These are phyloP conservation scores for Sebastes matsubarae DNA, from an alignment of 2,797 vertebrate species.

Conservation along the genomic window DNA sequence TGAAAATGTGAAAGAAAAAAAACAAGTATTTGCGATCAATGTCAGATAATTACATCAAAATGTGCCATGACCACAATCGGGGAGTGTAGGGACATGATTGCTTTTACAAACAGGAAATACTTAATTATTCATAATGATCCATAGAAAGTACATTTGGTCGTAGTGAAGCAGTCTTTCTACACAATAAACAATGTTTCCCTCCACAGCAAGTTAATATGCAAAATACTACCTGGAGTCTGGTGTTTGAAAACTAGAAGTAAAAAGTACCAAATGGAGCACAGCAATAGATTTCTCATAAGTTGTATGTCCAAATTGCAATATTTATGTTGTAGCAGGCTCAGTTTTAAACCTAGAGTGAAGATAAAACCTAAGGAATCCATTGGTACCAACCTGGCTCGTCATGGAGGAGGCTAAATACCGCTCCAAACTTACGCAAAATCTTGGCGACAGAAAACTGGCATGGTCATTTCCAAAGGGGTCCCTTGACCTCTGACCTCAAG, in stretches of 20 bases:
- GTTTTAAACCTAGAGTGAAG: too few species aligned
- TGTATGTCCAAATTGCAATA: too few species aligned
- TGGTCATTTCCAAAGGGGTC: too few species aligned
- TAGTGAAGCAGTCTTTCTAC: neutral
- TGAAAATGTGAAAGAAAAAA: neutral
- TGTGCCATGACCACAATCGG: neutral
- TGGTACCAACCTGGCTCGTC: too few species aligned
- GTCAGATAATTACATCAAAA: constrained; percentile 5
- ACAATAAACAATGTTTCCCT: neutral
- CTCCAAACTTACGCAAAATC: too few species aligned
- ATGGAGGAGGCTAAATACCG: too few species aligned
- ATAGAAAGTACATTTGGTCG: neutral
- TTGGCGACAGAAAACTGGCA: too few species aligned
- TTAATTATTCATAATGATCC: constrained; percentile 23
- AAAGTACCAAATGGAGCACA: neutral
- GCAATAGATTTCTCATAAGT: constrained; percentile 2
- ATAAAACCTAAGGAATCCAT: too few species aligned
- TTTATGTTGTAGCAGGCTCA: too few species aligned
- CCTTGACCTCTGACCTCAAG: too few species aligned
- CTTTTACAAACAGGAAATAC: constrained; percentile 35
- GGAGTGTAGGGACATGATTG: neutral
- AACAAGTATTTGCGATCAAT: neutral
- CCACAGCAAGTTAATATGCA: neutral
- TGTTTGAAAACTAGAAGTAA: constrained; percentile 12
- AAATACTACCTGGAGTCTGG: neutral